Evolutionary conservation across 2,888 invertebrate species (phyloP), one percentile per base, ranked within the genome.

Genomic region (Lithosia quadra): DNA sequence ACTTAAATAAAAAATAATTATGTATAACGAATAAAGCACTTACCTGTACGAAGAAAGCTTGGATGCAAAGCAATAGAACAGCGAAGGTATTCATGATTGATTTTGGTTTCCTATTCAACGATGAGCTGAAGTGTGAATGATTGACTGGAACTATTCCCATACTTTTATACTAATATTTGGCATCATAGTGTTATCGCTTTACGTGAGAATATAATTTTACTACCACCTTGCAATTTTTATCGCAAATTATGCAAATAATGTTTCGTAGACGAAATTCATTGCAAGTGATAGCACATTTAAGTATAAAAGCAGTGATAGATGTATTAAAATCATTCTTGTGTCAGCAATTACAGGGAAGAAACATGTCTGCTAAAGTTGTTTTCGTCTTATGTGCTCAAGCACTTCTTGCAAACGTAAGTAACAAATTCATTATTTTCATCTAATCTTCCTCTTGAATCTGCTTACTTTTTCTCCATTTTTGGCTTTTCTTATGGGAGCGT

Each of bases 41-140:
- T 24, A 78, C 78, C 68, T 75, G 75, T 60, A 78, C 39, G 71
- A 78, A 75, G 71, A 63, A 74, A 76, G 71, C 78, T 73, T 78
- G 78, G 65, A 78, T 61, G 74, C 74, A 74, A 63, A 78, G 22
- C 15, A 78, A 61, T 34, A 78, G 55, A 70, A 76, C 64, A 53
- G 73, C 21, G 71, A 77, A 70, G 58, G 72, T 60, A 64, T 68
- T 71, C 76, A 77, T 78, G 66, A 34, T 75, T 53, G 60, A 68
- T 61, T 0, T 36, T 56, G 21, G 22, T 55, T 43, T 39, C 18
- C 22, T 63, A 55, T 68, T 62, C 59, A 62, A 56, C 33, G n/a
- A 68, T 24, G 15, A 63, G 21, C 57, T 63, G 57, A 57, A 63
- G 63, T 58, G 36, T 65, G 65, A 59, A 22, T 68, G 33, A n/a